Base-by-base conservation (phyloP, 2,888 invertebrate genomes). In the Nineta flava region DNA sequence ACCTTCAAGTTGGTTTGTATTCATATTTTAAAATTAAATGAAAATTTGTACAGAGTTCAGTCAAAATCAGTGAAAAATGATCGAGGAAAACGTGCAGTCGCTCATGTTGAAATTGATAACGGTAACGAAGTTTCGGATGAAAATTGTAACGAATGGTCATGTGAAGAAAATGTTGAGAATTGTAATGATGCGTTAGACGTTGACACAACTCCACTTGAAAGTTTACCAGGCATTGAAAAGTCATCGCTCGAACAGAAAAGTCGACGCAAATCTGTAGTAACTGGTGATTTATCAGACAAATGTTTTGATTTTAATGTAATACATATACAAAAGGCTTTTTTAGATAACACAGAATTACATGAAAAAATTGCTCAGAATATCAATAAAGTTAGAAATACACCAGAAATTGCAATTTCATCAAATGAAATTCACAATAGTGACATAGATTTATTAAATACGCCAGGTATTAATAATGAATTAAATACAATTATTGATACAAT, bases 291-390 rank as follows among this genome's bases (percentile, higher is more conserved):
- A 7, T 7, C 26, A 26, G 26, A 26, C 2, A 26, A 26, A 26
- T 26, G 26, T 7, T 26, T 26, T 7, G 26, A 26, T 49, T 56
- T 59, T 50, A 52, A 69, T 69, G 60, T 68, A 35, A 56, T 72
- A 48, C 65, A 68, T 38, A 56, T 72, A 48, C 65, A 68, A 15
- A 67, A 69, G 57, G 68, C 70, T 48, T 58, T 75, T 7, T 56
- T 74, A 47, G 67, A 70, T 55, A 68, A 70, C 54, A 65, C 62
- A 10, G 70, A 77, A 64, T 61, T 75, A 43, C 72, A 72, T 56
- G 69, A 72, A 56, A 69, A 70, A 56, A 65, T 75, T 46, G 73
- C 74, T 16, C 69, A 72, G 51, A 73, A 70, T 56, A 75, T 75
- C 47, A 75, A 74, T 54, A 70, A 64, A 57, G 64, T 66, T 16